Evolutionary conservation across 2,888 invertebrate genomes (phyloP).

Genomic region (Drosophila basisetae): DNA sequence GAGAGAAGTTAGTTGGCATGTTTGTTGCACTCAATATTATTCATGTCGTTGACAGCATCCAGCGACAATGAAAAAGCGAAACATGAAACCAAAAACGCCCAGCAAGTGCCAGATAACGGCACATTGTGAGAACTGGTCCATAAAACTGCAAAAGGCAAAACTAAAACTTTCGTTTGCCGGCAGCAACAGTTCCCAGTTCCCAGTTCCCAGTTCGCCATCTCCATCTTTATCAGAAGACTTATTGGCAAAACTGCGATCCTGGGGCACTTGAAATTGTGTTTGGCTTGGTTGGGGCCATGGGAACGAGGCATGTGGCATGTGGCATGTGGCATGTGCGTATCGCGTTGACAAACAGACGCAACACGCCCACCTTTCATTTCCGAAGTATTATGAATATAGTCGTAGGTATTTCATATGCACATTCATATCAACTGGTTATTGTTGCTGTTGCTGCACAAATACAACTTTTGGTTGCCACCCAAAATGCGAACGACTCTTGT

Average conservation of each 20-base stretch:
- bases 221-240: conserved; percentile 33
- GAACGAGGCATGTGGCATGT: conserved; percentile 17
- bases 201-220: conserved; percentile 2
- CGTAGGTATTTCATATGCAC: conserved; percentile 41
- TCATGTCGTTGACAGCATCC: conserved; percentile 71
- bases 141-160: conserved; percentile 24
- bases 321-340: conserved; percentile 22
- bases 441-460: conserved; percentile 41
- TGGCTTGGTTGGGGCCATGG: conserved; percentile 21
- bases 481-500: conserved; percentile 48
- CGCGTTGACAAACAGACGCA: conserved; percentile 40
- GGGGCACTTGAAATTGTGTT: conserved; percentile 8
- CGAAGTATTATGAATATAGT: conserved; percentile 15
- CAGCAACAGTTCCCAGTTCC: conserved; percentile 17
- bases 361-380: conserved; percentile 51
- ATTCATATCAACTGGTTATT: conserved; percentile 32
- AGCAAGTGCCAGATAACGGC: conserved; percentile 70
- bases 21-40: conserved; percentile 54
- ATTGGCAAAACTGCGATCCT: conserved; percentile 50
- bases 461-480: conserved; percentile 59
- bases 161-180: conserved; percentile 46
- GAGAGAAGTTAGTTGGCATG: conserved; percentile 18
- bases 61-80: conserved; percentile 66
- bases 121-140: conserved; percentile 63
- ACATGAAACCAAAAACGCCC: conserved; percentile 68